Evolutionary conservation across 92 coral and sea anemone species (phyloP), one percentile per base, ranked within the genome.

Genomic region (Epizoanthus rinbou): DNA sequence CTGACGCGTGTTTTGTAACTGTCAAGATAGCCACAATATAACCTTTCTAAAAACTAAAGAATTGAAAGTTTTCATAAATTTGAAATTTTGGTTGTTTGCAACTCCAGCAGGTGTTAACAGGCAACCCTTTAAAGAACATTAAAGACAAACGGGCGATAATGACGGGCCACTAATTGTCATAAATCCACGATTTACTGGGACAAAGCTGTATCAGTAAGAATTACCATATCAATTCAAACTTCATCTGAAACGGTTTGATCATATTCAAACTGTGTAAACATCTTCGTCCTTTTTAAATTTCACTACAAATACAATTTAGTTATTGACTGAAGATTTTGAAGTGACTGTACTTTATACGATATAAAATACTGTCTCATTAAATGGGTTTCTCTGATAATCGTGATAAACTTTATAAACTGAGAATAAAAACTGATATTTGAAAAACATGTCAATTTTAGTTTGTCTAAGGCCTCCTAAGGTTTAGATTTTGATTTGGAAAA

Each of bases 211-310:
- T 23, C 28, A 57, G 33, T 54, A 78, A 8, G 4, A 53, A 60
- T 60, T 78, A 54, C 54, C 82, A 60, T 78, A 56, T 58, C 56
- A 78, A 59, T 17, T 43, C 31, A 22, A 47, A 33, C 43, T 47
- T n/a, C 53, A 35, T 69, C 43, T 39, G 74, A 39, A 6, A 16
- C 6, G 23, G 21, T 37, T 39, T 69, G 41, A 39, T 24, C 24
- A 69, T 8, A 18, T 39, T 69, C 56, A 69, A 69, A 47, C 74
- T 69, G 70, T 11, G 41, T 64, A 64, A 64, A 64, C 43, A 64
- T 19, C 17, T 9, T 13, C 4, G 41, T 4, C 16, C 23, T 8
- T 22, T 64, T 35, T 3, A 24, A 47, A 47, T 47, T 47, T 47
- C 54, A 47, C 54, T 47, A 47, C 16, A 24, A 64, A 64, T 64